Percentiles rank a stretch among this genome's conserved stretches.
Conservation (phyloP, 2,797 vertebrate species). For the Sebastes aleutianus region DNA sequence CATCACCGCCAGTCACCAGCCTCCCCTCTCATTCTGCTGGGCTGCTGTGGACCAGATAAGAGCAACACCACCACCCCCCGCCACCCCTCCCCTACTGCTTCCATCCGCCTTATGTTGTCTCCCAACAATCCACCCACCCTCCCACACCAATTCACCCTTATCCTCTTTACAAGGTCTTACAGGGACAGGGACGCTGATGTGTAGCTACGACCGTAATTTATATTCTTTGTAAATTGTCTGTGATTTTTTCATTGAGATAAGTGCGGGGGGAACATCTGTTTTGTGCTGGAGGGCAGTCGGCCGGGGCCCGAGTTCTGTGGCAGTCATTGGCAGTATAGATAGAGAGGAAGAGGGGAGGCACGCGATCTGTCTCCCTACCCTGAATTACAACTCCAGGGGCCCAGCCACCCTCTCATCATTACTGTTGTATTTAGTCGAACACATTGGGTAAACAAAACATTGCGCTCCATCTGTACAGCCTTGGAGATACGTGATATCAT, state of each 20-base stretch:
- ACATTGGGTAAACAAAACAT: conserved; percentile 64
- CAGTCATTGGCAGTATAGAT: conserved; percentile 71
- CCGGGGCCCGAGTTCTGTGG: conserved; percentile 67
- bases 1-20: conserved; percentile 81
- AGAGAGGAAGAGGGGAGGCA: conserved; percentile 62
- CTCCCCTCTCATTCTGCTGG: conserved; percentile 74
- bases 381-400: conserved; percentile 70
- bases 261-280: conserved; percentile 81
- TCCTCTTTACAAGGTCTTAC: conserved; percentile 75
- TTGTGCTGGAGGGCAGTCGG: conserved; percentile 74
- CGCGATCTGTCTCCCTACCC: conserved; percentile 63
- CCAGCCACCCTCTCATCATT: conserved; percentile 61
- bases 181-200: conserved; percentile 72
- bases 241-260: conserved; percentile 82
- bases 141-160: conserved; percentile 69
- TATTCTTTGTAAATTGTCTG: conserved; percentile 84
- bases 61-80: conserved; percentile 56
- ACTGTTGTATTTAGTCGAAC: conserved; percentile 66
- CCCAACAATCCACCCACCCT: conserved; percentile 60
- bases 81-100: conserved; percentile 54
- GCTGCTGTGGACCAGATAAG: conserved; percentile 82
- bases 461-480: conserved; percentile 65
- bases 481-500: conserved; percentile 47
- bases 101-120: conserved; percentile 58
- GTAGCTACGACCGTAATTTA: conserved; percentile 78